These are phyloP conservation scores for Sebastes vulpes DNA, from an alignment of 2,797 vertebrate species.

Conservation along the genomic window DNA sequence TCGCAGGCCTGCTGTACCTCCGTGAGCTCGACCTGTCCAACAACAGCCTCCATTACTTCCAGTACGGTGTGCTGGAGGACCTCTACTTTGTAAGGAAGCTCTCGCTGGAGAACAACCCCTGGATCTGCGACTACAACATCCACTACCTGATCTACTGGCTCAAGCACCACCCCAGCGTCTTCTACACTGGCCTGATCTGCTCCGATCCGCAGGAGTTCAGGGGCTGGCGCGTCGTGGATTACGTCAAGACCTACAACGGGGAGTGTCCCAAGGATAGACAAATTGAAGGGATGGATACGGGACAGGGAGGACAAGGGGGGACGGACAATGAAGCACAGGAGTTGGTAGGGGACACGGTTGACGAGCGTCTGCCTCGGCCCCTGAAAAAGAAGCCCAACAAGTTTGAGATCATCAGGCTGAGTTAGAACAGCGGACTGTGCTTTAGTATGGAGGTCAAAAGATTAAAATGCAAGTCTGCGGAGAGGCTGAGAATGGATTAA, in stretches of 20 bases:
- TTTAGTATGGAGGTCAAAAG: background rate
- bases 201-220: conserved; percentile 91
- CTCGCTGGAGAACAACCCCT: conserved; percentile 92
- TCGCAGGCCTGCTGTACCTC: conserved; percentile 91
- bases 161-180: conserved; percentile 92
- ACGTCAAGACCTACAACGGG: conserved; percentile 96
- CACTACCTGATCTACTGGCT: conserved; percentile 99
- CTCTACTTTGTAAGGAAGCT: conserved; percentile 95
- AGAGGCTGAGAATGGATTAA: conserved; percentile 11
- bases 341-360: conserved; percentile 82
- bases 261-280: conserved; percentile 95
- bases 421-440: conserved; percentile 56
- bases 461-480: conserved; percentile 4
- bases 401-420: conserved; percentile 84
- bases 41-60: conserved; percentile 93
- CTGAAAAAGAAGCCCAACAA: conserved; percentile 64
- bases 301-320: conserved; percentile 51
- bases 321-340: conserved; percentile 77
- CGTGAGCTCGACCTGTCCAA: conserved; percentile 95
- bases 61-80: conserved; percentile 95
- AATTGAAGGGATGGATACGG: conserved; percentile 75
- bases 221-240: conserved; percentile 94
- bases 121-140: conserved; percentile 98
- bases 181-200: conserved; percentile 91
- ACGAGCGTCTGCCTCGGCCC: conserved; percentile 70